Evolutionary conservation across 2,888 invertebrate species (phyloP), one percentile per base, ranked within the genome.

Genomic region (Dysmachus trigonus): DNA sequence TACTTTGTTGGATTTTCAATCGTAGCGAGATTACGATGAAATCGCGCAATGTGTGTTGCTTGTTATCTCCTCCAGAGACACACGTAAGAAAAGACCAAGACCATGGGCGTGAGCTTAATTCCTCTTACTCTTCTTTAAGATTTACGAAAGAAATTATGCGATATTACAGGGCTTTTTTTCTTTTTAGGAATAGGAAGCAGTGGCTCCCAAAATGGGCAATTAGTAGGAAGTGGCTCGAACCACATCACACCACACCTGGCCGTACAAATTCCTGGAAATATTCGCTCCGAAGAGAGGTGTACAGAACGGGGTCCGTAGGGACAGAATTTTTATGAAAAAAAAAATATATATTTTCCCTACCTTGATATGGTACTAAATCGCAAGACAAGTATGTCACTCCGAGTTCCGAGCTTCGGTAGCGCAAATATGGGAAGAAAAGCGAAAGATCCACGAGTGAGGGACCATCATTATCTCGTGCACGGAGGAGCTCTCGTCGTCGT

Each of bases 401-500:
- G 33, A 35, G 73, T 27, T 73, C n/a, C 33, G 33, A 35, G 73
- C 33, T 73, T 73, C 33, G 73, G 73, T 31, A n/a, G 73, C 73
- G 7, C n/a, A 62, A 22, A 73, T 41, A 15, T 41, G 38, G 13
- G 15, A n/a, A n/a, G 7, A 5, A 72, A 30, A 15, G 73, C 73
- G 31, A 76, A 35, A 76, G 76, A 76, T 76, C 33, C 76, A 76
- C 33, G 76, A 22, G 41, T 15, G 62, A 62, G 31, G 33, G 31
- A 33, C 62, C 81, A 81, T 81, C 81, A 33, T 81, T 81, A 81
- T 81, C 81, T 81, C 81, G 33, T 22, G 51, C 47, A 79, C 79
- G 30, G 79, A 41, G 30, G 79, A 41, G 79, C 51, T 79, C 51
- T 31, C 79, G 31, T 51, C 51, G 41, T 30, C 79, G 47, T 31